A percentile compares a stretch with the other conserved stretches of the same genome.
phyloP scores from a whole-genome alignment of 2,888 invertebrate species.

The Tetrapedia diversipes region DNA sequence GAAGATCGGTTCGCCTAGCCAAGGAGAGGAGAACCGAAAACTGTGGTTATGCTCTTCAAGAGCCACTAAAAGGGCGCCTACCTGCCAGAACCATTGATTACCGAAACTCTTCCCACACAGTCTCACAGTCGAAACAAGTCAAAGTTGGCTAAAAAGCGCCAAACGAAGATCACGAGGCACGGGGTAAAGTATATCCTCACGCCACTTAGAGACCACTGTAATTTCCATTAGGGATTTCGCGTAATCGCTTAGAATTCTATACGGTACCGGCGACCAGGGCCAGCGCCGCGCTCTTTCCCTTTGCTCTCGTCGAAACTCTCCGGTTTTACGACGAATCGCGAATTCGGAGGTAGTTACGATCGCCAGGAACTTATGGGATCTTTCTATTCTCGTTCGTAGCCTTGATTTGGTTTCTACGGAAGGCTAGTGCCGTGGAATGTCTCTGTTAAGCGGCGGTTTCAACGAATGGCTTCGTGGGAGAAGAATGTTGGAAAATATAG shows the following conservation, averaged over 20 bases:
- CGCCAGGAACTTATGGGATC: background rate
- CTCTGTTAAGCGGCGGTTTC: conserved; percentile 7
- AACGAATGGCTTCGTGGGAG: background rate
- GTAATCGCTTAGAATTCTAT: conserved; percentile 69
- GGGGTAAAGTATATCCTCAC: conserved; percentile 78
- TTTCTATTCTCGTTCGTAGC: background rate
- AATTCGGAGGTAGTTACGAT: conserved; percentile 25
- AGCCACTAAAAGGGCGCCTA: conserved; percentile 79
- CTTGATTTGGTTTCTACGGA: background rate
- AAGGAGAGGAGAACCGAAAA: conserved; percentile 63
- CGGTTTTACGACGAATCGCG: conserved; percentile 59
- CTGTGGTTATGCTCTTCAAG: conserved; percentile 75
- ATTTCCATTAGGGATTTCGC: conserved; percentile 80
- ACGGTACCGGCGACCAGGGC: conserved; percentile 11
- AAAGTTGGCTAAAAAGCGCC: conserved; percentile 77
- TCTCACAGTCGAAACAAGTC: conserved; percentile 75
- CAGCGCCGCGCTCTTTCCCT: background rate
- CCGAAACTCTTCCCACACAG: conserved; percentile 82
- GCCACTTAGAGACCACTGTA: conserved; percentile 80
- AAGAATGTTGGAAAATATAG: background rate
- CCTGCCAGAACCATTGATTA: conserved; percentile 82
- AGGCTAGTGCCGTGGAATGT: background rate
- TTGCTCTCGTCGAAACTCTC: conserved; percentile 42
- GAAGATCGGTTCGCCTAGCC: conserved; percentile 69
- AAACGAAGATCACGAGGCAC: conserved; percentile 74